Base-by-base conservation (phyloP, 23 tunicate genomes). In the Oikopleura dioica region DNA sequence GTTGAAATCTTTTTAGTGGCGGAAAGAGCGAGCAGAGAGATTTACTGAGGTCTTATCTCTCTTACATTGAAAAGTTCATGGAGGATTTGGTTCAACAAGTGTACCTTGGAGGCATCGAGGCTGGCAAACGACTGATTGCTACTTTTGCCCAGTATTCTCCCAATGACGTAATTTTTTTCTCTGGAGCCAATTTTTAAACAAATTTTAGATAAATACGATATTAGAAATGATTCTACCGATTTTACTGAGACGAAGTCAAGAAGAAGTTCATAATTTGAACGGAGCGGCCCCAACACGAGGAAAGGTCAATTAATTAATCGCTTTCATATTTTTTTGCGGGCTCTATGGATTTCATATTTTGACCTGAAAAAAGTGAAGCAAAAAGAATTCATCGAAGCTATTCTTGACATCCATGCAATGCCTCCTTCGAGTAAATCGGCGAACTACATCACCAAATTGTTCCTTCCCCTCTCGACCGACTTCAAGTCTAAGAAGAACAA, bases 21-120 rank as follows among this genome's bases (percentile, higher is more conserved):
- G n/a, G n/a, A n/a, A n/a, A n/a, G n/a, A n/a, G n/a, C 72, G 72
- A 63, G 26, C 72, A 63, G 33, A 23, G 72, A 24, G 72, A 63
- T 28, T 12, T 63, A 2, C 33, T 63, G 2, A 23, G 72, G 4
- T 23, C 72, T 23, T 63, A 23, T 12, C 30, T 63, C 33, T 12
- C 30, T 28, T 63, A 12, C 33, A 2, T 63, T 2, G 72, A 63
- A 28, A 63, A 28, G 26, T 63, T 63, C 33, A 2, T 63, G 5
- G 72, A 63, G 33, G 72, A 63, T 63, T 28, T 28, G 33, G 72
- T 63, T 2, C 16, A 28, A 63, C 30, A 63, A 28, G 72, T 63
- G 16, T 63, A 63, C 26, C 33, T 21, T 24, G 72, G 30, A 23
- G 72, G 30, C 4, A 23, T 63, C 26, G 72, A 63, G 5, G 26